Evolutionary conservation across 2,888 invertebrate species (phyloP).

Genomic region (Drosophila dives): DNA sequence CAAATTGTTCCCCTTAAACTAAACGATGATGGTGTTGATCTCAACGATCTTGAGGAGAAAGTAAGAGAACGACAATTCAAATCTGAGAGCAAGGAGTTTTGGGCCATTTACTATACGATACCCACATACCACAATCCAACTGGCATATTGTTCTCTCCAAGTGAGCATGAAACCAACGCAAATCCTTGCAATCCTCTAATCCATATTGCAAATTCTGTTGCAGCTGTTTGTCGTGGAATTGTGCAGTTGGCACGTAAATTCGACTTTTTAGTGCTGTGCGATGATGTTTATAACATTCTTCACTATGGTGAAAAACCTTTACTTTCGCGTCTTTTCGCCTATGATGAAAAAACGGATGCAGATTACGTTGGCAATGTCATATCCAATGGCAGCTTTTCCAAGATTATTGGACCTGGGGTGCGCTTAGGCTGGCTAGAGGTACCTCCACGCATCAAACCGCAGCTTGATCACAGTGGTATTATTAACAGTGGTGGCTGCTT

Average conservation of each 20-base stretch:
- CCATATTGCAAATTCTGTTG: neutral
- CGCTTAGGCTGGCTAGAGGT: constrained; percentile 89
- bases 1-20: constrained; percentile 86
- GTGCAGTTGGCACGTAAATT: constrained; percentile 85
- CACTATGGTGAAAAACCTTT: constrained; percentile 84
- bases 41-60: constrained; percentile 85
- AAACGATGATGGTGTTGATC: constrained; percentile 86
- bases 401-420: constrained; percentile 88
- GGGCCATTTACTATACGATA: constrained; percentile 87
- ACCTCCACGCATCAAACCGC: constrained; percentile 84
- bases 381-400: constrained; percentile 88
- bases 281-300: constrained; percentile 88
- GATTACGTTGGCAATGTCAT: constrained; percentile 86
- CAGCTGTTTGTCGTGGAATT: constrained; percentile 84
- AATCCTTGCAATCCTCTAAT: neutral
- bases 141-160: constrained; percentile 85
- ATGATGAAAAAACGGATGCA: constrained; percentile 84
- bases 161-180: constrained; percentile 67
- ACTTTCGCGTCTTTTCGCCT: constrained; percentile 86
- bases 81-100: constrained; percentile 85
- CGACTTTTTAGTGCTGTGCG: constrained; percentile 86
- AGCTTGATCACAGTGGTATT: constrained; percentile 85
- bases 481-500: constrained; percentile 87
- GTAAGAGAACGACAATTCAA: constrained; percentile 81
- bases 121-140: constrained; percentile 88